Conservation (phyloP, 2,888 invertebrate species). For the Lutraria lutraria region DNA sequence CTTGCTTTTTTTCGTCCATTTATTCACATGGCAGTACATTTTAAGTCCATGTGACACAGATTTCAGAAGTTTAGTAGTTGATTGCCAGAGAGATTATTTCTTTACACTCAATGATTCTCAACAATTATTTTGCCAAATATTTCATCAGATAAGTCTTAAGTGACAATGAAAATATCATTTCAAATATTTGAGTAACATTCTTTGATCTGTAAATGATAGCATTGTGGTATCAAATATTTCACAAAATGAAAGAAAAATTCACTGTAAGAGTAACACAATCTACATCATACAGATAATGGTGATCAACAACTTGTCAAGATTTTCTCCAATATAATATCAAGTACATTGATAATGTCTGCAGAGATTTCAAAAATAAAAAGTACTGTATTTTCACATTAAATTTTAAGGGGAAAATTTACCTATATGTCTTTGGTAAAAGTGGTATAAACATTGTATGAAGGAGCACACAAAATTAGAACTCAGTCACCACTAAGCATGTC, state of each 20-base stretch:
- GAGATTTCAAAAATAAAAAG: too few species aligned
- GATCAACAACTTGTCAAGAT: constrained; percentile 16
- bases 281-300: neutral
- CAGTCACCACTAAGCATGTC: too few species aligned
- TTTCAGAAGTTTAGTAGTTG: neutral
- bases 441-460: too few species aligned
- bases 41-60: neutral
- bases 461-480: too few species aligned
- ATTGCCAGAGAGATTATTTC: neutral
- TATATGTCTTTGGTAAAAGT: too few species aligned
- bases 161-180: neutral
- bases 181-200: neutral
- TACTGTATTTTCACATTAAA: too few species aligned
- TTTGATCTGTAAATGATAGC: constrained; percentile 2
- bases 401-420: too few species aligned
- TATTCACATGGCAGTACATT: neutral
- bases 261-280: neutral
- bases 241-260: neutral
- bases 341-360: too few species aligned
- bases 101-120: neutral
- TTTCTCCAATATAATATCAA: neutral
- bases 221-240: neutral
- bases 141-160: neutral
- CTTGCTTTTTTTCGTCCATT: too few species aligned
- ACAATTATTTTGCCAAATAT: neutral